These are phyloP conservation scores for Macrotis lagotis DNA, from an alignment of 2,113 vertebrate species.

Conservation along the genomic window DNA sequence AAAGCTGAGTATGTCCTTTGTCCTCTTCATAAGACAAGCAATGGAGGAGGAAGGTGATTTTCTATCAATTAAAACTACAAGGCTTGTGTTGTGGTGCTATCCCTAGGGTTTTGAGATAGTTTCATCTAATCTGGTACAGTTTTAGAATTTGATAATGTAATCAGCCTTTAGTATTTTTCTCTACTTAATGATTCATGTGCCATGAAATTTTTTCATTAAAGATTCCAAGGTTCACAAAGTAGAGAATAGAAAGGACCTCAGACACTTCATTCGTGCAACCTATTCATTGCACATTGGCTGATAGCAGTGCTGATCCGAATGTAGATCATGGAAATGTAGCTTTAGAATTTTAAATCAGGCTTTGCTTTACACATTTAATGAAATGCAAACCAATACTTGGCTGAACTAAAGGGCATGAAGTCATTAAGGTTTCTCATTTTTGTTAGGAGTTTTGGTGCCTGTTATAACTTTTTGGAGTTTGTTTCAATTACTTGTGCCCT, in stretches of 20 bases:
- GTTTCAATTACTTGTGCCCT: background rate
- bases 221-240: slow-evolving; percentile 71
- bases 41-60: background rate
- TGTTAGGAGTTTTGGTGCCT: slow-evolving; percentile 61
- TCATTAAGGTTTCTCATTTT: slow-evolving; percentile 77
- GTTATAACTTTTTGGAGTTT: slow-evolving; percentile 54
- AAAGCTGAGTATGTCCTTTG: background rate
- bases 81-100: background rate
- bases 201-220: slow-evolving; percentile 81
- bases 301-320: slow-evolving; percentile 61
- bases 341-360: slow-evolving; percentile 70
- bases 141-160: slow-evolving; percentile 70
- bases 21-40: slow-evolving; percentile 24
- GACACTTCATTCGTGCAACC: slow-evolving; percentile 73
- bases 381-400: slow-evolving; percentile 74
- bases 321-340: slow-evolving; percentile 65
- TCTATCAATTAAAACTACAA: slow-evolving; percentile 24
- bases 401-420: slow-evolving; percentile 64
- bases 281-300: slow-evolving; percentile 61
- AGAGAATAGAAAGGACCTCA: slow-evolving; percentile 65
- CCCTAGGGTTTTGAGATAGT: background rate
- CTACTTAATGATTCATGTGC: slow-evolving; percentile 66
- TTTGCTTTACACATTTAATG: slow-evolving; percentile 74
- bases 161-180: slow-evolving; percentile 65
- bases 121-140: slow-evolving; percentile 42